Evolutionary conservation across 2,888 invertebrate genomes (phyloP), one percentile per base, ranked within the genome.

Genomic region (Galerucella pusilla): DNA sequence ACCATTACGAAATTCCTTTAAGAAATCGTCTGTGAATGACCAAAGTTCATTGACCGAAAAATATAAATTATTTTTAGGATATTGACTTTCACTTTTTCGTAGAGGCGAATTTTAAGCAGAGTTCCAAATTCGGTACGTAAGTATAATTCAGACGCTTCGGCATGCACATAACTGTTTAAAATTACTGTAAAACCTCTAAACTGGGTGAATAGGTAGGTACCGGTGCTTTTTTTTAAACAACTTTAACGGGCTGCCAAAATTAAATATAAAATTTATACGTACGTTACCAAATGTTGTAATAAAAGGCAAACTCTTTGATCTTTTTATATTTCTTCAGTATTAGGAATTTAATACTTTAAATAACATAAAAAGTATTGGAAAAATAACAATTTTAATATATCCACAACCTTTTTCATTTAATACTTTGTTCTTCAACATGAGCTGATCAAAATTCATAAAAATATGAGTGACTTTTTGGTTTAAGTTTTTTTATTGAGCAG

Each of bases 11-110:
- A 84, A 86, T 82, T 72, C 75, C 80, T 80, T 20, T 84, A 83
- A 81, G 84, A 85, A 85, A 85, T 83, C 84, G 85, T 83, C 83
- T 81, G 82, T 79, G 79, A 80, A 78, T 80, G 75, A 78, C 78
- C 76, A 61, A 75, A 82, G 85, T 85, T 86, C 85, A 85, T 81
- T 81, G 85, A 85, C 84, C 86, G 82, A 81, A 80, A 81, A 81
- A 81, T 82, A 82, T 82, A 80, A 81, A 83, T 81, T 79, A 83
- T 83, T 86, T 85, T 85, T 85, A 84, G 84, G 84, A 83, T 82
- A 80, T 80, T 79, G 78, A 85, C 87, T 88, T 87, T 87, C 87
- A 87, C 87, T 88, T 88, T 87, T 86, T 87, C 81, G 83, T 86
- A 85, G 84, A 84, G 85, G 83, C 85, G 83, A 86, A 86, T 86